Evolutionary conservation across 2,888 invertebrate species (phyloP).

Genomic region (Cataglyphis cursor): DNA sequence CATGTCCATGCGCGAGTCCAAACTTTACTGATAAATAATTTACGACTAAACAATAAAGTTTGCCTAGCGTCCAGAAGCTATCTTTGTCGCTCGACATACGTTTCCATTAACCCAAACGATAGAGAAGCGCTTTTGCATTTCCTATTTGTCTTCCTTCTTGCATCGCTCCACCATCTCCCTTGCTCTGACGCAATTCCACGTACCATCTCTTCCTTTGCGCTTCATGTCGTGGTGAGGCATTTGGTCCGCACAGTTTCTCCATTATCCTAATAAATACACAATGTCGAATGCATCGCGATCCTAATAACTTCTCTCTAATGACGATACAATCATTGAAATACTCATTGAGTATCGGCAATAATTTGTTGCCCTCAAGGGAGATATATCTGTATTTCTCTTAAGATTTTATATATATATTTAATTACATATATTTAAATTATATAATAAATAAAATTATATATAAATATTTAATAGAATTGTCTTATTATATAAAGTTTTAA

Average conservation of each 20-base stretch:
- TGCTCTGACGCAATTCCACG: background rate
- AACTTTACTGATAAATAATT: background rate
- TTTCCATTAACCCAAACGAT: conserved; percentile 21
- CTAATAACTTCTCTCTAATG: conserved; percentile 11
- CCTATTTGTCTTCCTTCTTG: background rate
- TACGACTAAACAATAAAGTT: background rate
- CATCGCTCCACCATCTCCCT: background rate
- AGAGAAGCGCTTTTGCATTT: background rate
- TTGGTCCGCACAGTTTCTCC: conserved; percentile 38
- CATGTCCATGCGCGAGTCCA: background rate
- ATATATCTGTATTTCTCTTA: background rate
- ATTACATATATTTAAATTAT: too few relatives aligned
- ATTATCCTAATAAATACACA: conserved; percentile 58
- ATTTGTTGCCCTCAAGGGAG: background rate
- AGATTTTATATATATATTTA: background rate
- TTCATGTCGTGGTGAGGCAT: conserved; percentile 28
- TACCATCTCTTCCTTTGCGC: background rate
- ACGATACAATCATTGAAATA: background rate
- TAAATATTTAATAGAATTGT: background rate
- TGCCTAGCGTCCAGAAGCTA: background rate
- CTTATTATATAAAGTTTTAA: background rate
- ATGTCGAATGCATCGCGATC: background rate
- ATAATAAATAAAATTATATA: background rate
- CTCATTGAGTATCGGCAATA: background rate
- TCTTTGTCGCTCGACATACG: background rate